Conservation (phyloP, 2,888 invertebrate genomes). For the Parascotia fuliginaria region DNA sequence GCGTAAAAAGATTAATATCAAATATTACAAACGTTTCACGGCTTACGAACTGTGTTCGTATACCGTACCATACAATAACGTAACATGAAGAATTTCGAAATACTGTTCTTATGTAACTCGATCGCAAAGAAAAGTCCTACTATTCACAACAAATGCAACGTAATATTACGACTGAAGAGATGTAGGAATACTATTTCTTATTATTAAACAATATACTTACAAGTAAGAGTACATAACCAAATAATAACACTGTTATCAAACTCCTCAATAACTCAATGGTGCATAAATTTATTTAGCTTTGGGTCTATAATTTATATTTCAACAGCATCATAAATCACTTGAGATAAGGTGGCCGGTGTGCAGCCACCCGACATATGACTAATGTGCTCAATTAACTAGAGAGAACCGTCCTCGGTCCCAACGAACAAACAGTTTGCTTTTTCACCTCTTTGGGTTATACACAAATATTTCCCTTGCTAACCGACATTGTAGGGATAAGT, state of each 20-base stretch:
- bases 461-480: slow-evolving; percentile 56
- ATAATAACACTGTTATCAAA: slow-evolving; percentile 3
- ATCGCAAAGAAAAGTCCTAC: no score
- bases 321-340: slow-evolving; percentile 74
- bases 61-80: no score
- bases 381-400: slow-evolving; percentile 77
- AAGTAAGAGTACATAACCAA: no score
- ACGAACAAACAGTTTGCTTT: slow-evolving; percentile 64
- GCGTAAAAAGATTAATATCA: no score
- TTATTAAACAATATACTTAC: no score
- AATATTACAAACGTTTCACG: no score
- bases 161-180: no score
- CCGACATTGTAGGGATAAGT: slow-evolving; percentile 3
- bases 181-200: no score
- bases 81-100: no score
- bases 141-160: no score
- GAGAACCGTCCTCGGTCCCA: slow-evolving; percentile 48
- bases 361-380: slow-evolving; percentile 69
- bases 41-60: no score
- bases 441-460: slow-evolving; percentile 63
- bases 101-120: no score
- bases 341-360: slow-evolving; percentile 67
- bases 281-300: slow-evolving; percentile 54
- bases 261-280: slow-evolving; percentile 9
- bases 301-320: slow-evolving; percentile 69